These are phyloP conservation scores for Trachemys scripta DNA, from an alignment of 2,113 vertebrate species.

Conservation along the genomic window DNA sequence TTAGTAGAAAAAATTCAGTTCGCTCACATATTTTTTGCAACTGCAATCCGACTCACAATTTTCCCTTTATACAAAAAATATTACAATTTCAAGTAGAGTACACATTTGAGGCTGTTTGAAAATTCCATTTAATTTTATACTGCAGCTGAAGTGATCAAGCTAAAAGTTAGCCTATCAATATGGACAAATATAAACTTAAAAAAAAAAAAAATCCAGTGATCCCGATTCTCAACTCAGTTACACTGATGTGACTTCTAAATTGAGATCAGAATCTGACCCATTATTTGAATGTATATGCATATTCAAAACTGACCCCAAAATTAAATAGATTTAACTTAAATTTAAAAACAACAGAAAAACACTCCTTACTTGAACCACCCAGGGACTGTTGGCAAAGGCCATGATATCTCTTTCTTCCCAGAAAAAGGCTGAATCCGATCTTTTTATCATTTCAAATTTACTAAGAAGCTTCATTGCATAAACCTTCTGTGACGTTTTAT, in stretches of 20 bases:
- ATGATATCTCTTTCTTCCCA: slow-evolving; percentile 99
- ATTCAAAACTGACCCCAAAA: not conserved
- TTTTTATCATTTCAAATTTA: slow-evolving; percentile 99
- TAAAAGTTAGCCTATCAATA: not conserved
- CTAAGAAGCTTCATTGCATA: slow-evolving; percentile 99
- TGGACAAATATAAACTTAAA: not conserved
- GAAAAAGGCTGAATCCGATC: slow-evolving; percentile 99
- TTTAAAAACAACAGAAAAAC: not conserved
- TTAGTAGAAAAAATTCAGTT: not conserved
- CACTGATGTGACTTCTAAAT: not conserved
- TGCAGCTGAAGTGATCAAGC: not conserved
- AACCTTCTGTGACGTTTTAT: slow-evolving; percentile 96
- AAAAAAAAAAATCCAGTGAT: not conserved
- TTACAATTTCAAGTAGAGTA: not conserved
- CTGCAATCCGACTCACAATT: not conserved
- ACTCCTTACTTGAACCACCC: slow-evolving; percentile 95
- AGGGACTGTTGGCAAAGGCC: slow-evolving; percentile 97
- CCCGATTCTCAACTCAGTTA: not conserved
- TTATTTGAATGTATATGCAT: not conserved
- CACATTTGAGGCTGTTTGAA: not conserved
- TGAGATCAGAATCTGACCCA: not conserved
- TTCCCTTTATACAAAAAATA: not conserved
- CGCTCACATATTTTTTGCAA: not conserved
- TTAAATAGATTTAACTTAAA: not conserved
- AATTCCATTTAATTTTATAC: not conserved